Evolutionary conservation across 2,113 vertebrate genomes (phyloP).

Genomic region (Corynorhinus townsendii): DNA sequence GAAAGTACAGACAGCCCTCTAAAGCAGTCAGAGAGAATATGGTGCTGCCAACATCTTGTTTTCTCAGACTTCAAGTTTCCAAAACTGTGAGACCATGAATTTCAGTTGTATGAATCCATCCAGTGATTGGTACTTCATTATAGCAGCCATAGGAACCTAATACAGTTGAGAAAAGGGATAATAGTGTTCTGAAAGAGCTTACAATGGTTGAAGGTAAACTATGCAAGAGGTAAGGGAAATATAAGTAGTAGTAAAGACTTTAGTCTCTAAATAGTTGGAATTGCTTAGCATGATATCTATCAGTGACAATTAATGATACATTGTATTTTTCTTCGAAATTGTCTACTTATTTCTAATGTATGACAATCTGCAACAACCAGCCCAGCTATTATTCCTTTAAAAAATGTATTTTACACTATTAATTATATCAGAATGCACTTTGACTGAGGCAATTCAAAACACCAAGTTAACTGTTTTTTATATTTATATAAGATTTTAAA

Average conservation of each 20-base stretch:
- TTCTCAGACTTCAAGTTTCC: slow-evolving; percentile 15
- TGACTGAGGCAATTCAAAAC: not conserved
- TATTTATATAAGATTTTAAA: no score
- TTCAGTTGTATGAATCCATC: not conserved
- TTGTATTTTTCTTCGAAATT: slow-evolving; percentile 37
- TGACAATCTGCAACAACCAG: not conserved
- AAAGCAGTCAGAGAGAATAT: not conserved
- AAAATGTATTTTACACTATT: not conserved
- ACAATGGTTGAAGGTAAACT: not conserved
- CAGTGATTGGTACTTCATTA: not conserved
- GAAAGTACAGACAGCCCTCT: not conserved
- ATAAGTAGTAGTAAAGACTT: not conserved
- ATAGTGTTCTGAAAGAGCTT: not conserved
- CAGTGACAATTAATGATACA: not conserved
- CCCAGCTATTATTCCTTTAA: not conserved
- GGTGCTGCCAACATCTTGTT: not conserved
- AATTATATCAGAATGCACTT: slow-evolving; percentile 25
- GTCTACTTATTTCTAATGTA: not conserved
- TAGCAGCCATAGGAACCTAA: not conserved
- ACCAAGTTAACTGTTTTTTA: not conserved
- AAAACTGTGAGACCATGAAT: not conserved
- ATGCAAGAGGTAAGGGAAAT: not conserved
- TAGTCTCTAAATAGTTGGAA: not conserved
- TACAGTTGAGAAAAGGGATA: not conserved
- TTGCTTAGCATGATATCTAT: not conserved